Conservation (phyloP, 1,140 invertebrate species). For the Eumeta japonica region DNA sequence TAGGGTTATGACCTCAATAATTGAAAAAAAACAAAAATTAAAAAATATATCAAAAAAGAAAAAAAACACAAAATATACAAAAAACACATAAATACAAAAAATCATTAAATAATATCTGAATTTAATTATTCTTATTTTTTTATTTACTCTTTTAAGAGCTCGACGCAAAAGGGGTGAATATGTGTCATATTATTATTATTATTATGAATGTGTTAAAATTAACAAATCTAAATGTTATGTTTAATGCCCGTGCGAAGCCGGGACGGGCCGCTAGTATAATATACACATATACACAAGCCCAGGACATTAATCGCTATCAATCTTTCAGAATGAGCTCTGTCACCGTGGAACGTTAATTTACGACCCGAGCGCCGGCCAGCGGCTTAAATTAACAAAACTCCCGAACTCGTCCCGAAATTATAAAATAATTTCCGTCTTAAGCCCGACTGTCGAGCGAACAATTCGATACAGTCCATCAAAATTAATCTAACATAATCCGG, state of each 20-base stretch:
- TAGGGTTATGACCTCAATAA: too few relatives aligned
- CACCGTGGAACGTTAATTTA: conserved; percentile 21
- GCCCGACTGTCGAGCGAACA: conserved; percentile 45
- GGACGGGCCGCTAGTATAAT: too few relatives aligned
- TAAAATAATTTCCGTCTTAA: conserved; percentile 42
- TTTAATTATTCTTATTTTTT: too few relatives aligned
- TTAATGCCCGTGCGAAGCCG: too few relatives aligned
- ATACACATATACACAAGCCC: too few relatives aligned
- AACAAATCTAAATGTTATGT: not conserved
- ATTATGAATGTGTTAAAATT: not conserved
- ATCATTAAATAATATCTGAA: too few relatives aligned
- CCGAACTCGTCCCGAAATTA: conserved; percentile 27
- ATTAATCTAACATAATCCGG: conserved; percentile 52
- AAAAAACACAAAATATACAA: too few relatives aligned
- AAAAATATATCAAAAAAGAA: too few relatives aligned
- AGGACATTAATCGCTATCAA: conserved; percentile 15
- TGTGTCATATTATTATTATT: not conserved
- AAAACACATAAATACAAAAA: too few relatives aligned
- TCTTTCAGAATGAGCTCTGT: conserved; percentile 24
- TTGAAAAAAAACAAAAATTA: too few relatives aligned
- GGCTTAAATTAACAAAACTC: conserved; percentile 1
- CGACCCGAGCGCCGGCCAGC: not conserved
- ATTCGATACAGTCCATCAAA: conserved; percentile 51
- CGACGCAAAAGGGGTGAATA: not conserved
- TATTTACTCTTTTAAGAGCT: too few relatives aligned